These are phyloP conservation scores for Betta splendens DNA, from an alignment of 2,797 vertebrate genomes.

Conservation along the genomic window DNA sequence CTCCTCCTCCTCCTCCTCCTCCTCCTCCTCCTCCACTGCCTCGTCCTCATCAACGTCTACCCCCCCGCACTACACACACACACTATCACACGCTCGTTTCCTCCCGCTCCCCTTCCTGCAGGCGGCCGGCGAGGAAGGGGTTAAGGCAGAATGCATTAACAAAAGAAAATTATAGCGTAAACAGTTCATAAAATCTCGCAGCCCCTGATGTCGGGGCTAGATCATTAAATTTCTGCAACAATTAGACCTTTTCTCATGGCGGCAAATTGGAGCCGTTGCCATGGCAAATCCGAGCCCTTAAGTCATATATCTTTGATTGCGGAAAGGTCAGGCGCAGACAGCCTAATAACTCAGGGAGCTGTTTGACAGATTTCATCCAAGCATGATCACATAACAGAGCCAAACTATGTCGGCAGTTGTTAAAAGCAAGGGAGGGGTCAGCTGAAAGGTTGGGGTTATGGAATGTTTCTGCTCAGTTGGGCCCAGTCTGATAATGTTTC, in stretches of 20 bases:
- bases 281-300: constrained; percentile 99
- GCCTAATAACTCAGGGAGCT: constrained; percentile 99
- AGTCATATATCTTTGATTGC: constrained; percentile 99
- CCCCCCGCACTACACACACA: constrained; percentile 1
- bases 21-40: constrained; percentile 13
- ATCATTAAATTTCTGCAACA: constrained; percentile 99
- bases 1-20: constrained; percentile 33
- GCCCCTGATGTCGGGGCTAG: constrained; percentile 99
- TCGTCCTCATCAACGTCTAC: constrained; percentile 33
- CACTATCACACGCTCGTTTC: constrained; percentile 10
- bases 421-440: constrained; percentile 98
- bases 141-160: constrained; percentile 98
- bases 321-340: constrained; percentile 99
- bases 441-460: constrained; percentile 98
- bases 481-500: constrained; percentile 97
- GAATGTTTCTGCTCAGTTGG: constrained; percentile 99
- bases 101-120: constrained; percentile 63
- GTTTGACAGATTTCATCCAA: constrained; percentile 99
- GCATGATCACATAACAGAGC: constrained; percentile 99
- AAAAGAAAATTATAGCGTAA: constrained; percentile 99
- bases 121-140: constrained; percentile 79
- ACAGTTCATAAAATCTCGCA: constrained; percentile 99
- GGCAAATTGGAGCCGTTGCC: constrained; percentile 99
- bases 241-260: constrained; percentile 99
- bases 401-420: constrained; percentile 99